Percentiles rank a stretch among this genome's conserved stretches.
Conservation (phyloP, 2,797 vertebrate species). For the Myripristis jacobus region DNA sequence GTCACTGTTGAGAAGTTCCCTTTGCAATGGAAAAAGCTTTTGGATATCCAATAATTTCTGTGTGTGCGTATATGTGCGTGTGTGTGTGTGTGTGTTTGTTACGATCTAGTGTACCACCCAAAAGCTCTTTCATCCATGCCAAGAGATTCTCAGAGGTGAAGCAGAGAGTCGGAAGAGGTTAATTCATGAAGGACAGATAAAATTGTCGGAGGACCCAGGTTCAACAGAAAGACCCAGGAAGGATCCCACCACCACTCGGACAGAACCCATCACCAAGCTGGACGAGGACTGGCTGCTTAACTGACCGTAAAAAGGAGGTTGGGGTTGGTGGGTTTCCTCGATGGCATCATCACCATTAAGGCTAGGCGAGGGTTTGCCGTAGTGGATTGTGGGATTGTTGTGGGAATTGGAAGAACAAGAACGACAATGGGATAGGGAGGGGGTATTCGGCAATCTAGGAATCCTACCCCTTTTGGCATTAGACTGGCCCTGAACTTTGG, state of each 20-base stretch:
- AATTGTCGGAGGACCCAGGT: constrained; percentile 16
- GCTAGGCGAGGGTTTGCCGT: neutral
- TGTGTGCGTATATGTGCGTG: neutral
- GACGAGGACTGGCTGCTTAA: constrained; percentile 47
- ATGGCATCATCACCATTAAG: constrained; percentile 24
- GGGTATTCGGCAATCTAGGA: constrained; percentile 6
- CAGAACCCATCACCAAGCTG: constrained; percentile 65
- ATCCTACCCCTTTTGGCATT: constrained; percentile 4
- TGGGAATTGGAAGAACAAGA: neutral
- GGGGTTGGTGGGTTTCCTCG: constrained; percentile 33
- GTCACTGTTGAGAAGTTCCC: constrained; percentile 25
- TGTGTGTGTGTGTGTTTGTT: neutral
- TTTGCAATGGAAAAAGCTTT: constrained; percentile 54
- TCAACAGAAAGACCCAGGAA: constrained; percentile 16
- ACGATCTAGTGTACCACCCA: constrained; percentile 31
- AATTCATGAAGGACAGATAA: constrained; percentile 13
- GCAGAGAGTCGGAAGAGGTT: constrained; percentile 16
- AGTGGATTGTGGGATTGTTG: constrained; percentile 22
- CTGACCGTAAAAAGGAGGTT: constrained; percentile 69
- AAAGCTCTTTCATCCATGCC: constrained; percentile 47
- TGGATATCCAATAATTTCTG: constrained; percentile 36
- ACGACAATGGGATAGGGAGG: neutral
- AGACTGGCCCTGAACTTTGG: neutral
- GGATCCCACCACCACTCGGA: constrained; percentile 69
- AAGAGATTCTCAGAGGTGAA: constrained; percentile 7